Conservation (phyloP, 37 sponge, comb jelly and placozoan species). For the Halichondria panicea region DNA sequence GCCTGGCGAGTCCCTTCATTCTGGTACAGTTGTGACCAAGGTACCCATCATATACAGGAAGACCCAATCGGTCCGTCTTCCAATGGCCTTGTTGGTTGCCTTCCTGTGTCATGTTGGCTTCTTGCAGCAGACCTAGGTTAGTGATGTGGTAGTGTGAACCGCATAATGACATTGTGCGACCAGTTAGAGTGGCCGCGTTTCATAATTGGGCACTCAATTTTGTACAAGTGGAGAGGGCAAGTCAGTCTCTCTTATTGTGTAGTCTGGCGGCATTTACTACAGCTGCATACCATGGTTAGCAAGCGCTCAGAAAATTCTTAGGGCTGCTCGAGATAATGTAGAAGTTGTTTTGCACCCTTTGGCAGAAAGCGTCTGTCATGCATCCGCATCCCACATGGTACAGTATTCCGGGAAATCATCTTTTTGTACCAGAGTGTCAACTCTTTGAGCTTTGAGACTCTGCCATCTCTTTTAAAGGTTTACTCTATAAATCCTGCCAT, state of each 20-base stretch:
- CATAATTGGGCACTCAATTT: conserved; percentile 48
- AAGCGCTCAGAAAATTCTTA: conserved; percentile 15
- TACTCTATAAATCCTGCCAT: conserved; percentile 36
- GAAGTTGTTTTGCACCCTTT: conserved; percentile 21
- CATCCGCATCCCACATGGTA: conserved; percentile 40
- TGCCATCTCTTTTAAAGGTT: neutral
- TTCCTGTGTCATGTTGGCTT: conserved; percentile 10
- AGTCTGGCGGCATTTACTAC: conserved; percentile 21
- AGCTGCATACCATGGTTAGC: conserved; percentile 12
- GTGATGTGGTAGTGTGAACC: conserved; percentile 25
- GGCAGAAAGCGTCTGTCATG: conserved; percentile 17
- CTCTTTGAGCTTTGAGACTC: conserved; percentile 15
- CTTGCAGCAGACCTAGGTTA: conserved; percentile 19
- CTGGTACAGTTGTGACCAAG: neutral
- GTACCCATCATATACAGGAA: conserved; percentile 14
- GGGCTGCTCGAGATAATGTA: neutral
- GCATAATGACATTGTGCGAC: conserved; percentile 28
- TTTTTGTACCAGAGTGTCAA: neutral
- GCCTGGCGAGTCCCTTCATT: neutral
- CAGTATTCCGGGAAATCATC: conserved; percentile 7
- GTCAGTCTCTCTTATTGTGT: conserved; percentile 7
- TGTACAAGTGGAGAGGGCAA: conserved; percentile 33
- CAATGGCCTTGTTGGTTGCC: conserved; percentile 10
- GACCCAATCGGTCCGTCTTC: conserved; percentile 3
- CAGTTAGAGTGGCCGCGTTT: conserved; percentile 33